Evolutionary conservation across 2,888 invertebrate genomes (phyloP).

Genomic region (Saturnia pavonia): DNA sequence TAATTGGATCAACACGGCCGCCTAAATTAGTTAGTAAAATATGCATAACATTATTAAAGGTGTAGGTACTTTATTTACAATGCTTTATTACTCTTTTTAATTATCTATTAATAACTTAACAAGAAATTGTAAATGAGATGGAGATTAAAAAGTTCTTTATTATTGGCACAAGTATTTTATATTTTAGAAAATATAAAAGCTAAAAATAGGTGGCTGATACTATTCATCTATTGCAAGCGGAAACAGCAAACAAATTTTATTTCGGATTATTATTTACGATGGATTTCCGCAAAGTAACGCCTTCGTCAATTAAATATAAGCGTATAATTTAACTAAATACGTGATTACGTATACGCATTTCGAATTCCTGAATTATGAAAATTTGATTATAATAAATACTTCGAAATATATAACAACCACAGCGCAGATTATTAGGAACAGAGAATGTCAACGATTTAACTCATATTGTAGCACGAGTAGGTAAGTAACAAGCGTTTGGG

Average conservation of each 20-base stretch:
- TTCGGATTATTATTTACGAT: no score
- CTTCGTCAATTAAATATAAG: not conserved
- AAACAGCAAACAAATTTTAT: no score
- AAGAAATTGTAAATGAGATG: not conserved
- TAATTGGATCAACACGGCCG: conserved; percentile 64
- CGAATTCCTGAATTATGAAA: conserved; percentile 5
- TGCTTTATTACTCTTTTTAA: conserved; percentile 54
- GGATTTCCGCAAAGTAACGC: no score
- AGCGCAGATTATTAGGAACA: not conserved
- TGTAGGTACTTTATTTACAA: conserved; percentile 42
- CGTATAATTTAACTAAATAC: not conserved
- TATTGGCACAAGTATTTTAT: no score
- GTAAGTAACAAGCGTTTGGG: not conserved
- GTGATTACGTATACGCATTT: not conserved
- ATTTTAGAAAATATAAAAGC: no score
- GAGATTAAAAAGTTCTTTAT: not conserved
- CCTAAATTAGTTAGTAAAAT: conserved; percentile 70
- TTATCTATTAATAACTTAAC: conserved; percentile 41
- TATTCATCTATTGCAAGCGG: no score
- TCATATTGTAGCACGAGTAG: not conserved
- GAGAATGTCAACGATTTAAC: conserved; percentile 15
- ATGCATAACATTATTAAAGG: conserved; percentile 62
- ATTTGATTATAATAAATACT: conserved; percentile 13
- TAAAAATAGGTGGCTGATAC: no score
- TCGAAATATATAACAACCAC: conserved; percentile 14